Evolutionary conservation across 1,140 invertebrate genomes (phyloP).

Genomic region (Papilio aristodemus): DNA sequence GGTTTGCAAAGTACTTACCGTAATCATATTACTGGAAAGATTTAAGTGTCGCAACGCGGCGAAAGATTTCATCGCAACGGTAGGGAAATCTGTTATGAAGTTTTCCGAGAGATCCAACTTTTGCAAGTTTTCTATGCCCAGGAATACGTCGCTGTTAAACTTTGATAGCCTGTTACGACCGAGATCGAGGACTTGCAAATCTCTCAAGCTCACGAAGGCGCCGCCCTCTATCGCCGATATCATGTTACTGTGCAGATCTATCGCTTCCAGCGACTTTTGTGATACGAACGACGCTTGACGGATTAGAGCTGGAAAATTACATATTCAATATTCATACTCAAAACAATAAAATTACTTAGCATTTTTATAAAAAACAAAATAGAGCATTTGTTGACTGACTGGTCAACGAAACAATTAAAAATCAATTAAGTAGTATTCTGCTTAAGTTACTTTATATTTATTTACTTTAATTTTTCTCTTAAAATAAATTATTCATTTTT

Average conservation of each 20-base stretch:
- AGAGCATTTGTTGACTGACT: too few relatives aligned
- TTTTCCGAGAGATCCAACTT: conserved; percentile 91
- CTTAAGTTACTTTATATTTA: too few relatives aligned
- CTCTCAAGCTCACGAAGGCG: conserved; percentile 85
- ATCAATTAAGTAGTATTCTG: too few relatives aligned
- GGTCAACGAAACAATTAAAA: too few relatives aligned
- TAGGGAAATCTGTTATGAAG: conserved; percentile 90
- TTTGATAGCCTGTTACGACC: conserved; percentile 87
- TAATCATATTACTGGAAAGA: conserved; percentile 91
- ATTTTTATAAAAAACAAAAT: too few relatives aligned
- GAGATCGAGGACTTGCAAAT: conserved; percentile 86
- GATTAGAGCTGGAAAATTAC: conserved; percentile 82
- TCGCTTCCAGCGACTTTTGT: conserved; percentile 84
- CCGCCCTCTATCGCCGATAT: conserved; percentile 87
- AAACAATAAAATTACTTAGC: too few relatives aligned
- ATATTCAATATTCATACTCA: conserved; percentile 29
- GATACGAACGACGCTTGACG: conserved; percentile 84
- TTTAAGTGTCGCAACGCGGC: conserved; percentile 86
- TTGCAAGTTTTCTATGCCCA: conserved; percentile 87
- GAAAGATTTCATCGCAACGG: conserved; percentile 86
- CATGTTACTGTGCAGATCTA: conserved; percentile 89
- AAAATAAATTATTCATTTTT: too few relatives aligned
- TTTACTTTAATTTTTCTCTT: too few relatives aligned
- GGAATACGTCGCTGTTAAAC: conserved; percentile 91
- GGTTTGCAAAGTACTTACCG: conserved; percentile 77